These are phyloP conservation scores for Tragelaphus eurycerus DNA, from an alignment of 2,797 vertebrate genomes.

Conservation along the genomic window DNA sequence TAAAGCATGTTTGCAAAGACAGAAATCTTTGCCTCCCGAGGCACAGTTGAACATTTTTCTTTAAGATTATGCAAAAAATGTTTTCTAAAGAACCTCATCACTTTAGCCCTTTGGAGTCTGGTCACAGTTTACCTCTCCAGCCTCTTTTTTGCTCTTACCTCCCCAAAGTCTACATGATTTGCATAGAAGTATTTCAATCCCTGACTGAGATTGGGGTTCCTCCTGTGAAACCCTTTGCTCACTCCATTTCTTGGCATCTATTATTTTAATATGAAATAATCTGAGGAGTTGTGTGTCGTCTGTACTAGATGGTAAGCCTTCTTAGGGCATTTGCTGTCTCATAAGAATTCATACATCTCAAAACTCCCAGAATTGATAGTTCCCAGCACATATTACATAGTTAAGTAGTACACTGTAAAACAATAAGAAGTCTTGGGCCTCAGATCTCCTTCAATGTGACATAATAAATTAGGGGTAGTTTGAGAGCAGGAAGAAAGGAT, in stretches of 20 bases:
- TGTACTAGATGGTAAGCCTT: neutral
- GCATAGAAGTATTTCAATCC: neutral
- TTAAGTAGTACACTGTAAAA: neutral
- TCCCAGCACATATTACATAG: neutral
- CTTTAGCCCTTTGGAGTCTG: neutral
- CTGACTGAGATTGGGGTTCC: neutral
- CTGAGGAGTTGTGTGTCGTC: neutral
- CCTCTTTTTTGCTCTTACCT: neutral
- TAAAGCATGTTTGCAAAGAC: neutral
- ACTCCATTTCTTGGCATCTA: neutral
- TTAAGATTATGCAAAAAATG: neutral
- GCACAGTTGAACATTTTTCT: slow-evolving; percentile 4
- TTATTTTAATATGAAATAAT: neutral
- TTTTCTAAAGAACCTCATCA: neutral
- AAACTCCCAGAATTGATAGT: neutral
- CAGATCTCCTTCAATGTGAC: neutral
- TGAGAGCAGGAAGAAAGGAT: neutral
- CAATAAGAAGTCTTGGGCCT: neutral
- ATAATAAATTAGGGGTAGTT: neutral
- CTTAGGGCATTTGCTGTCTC: neutral
- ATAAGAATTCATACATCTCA: neutral
- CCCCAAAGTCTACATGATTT: neutral
- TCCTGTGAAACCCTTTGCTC: neutral
- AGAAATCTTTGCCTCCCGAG: neutral
- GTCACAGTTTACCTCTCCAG: neutral